Conservation (phyloP, 64 coral and sea anemone species). For the Actinia tenebrosa region DNA sequence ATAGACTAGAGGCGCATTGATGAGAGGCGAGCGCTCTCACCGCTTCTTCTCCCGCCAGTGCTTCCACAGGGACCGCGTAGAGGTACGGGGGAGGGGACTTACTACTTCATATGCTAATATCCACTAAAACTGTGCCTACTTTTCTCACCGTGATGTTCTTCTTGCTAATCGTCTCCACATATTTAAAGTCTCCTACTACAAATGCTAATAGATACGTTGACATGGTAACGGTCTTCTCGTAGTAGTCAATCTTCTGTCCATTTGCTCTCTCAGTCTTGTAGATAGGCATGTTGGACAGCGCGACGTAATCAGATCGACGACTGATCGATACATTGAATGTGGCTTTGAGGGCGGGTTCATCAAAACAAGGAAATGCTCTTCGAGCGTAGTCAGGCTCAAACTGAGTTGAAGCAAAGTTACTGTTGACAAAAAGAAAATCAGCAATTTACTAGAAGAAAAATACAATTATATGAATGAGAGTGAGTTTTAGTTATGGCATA, state of each 20-base stretch:
- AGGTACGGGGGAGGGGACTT: no score
- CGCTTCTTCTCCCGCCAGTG: no score
- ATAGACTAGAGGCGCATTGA: no score
- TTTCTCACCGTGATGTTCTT: constrained; percentile 23
- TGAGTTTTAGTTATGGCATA: no score
- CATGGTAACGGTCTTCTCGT: constrained; percentile 49
- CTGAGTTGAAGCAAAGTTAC: constrained; percentile 49
- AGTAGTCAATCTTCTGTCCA: constrained; percentile 47
- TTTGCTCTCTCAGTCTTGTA: constrained; percentile 10
- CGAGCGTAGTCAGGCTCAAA: constrained; percentile 49
- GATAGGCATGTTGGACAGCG: constrained; percentile 69
- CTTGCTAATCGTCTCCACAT: constrained; percentile 29
- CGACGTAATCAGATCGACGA: constrained; percentile 32
- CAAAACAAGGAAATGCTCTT: constrained; percentile 67
- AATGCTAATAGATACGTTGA: constrained; percentile 63
- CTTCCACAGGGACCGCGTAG: no score
- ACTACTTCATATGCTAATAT: no score
- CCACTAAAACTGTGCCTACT: no score
- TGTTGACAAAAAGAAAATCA: constrained; percentile 12
- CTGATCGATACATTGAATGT: constrained; percentile 50
- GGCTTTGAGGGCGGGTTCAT: constrained; percentile 62
- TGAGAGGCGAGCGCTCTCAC: no score
- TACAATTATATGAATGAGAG: no score
- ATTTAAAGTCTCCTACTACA: constrained; percentile 61
- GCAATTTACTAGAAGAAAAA: neutral